These are phyloP conservation scores for Sinocyclocheilus grahami DNA, from an alignment of 2,113 vertebrate species.

Conservation along the genomic window DNA sequence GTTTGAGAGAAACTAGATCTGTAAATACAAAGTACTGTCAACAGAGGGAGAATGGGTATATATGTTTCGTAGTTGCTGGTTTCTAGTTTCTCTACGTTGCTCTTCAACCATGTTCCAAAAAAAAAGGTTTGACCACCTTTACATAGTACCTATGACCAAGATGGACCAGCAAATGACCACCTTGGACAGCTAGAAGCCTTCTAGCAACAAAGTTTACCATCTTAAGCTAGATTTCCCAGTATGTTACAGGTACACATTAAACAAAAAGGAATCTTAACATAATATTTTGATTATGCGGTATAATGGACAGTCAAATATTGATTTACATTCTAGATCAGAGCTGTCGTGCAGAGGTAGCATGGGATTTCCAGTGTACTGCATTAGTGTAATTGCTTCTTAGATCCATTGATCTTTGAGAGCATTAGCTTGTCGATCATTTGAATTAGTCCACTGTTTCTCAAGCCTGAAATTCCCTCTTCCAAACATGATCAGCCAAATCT, in stretches of 20 bases:
- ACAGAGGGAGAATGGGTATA: neutral
- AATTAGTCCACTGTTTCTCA: constrained; percentile 62
- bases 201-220: neutral
- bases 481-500: constrained; percentile 11
- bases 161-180: neutral
- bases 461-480: constrained; percentile 57
- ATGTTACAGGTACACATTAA: neutral
- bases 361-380: constrained; percentile 52
- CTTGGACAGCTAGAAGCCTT: neutral
- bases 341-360: constrained; percentile 3
- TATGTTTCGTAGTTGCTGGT: neutral
- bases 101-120: neutral
- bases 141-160: neutral
- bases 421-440: constrained; percentile 59
- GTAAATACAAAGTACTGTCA: neutral
- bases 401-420: constrained; percentile 58
- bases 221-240: neutral
- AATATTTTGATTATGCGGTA: constrained; percentile 1
- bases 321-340: constrained; percentile 13
- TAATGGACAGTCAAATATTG: constrained; percentile 3
- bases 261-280: neutral
- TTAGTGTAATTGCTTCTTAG: constrained; percentile 48
- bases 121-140: neutral
- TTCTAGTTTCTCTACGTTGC: neutral
- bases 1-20: neutral